These are phyloP conservation scores for Oscheius sp. DNA, from an alignment of 2,888 invertebrate genomes.

Conservation along the genomic window DNA sequence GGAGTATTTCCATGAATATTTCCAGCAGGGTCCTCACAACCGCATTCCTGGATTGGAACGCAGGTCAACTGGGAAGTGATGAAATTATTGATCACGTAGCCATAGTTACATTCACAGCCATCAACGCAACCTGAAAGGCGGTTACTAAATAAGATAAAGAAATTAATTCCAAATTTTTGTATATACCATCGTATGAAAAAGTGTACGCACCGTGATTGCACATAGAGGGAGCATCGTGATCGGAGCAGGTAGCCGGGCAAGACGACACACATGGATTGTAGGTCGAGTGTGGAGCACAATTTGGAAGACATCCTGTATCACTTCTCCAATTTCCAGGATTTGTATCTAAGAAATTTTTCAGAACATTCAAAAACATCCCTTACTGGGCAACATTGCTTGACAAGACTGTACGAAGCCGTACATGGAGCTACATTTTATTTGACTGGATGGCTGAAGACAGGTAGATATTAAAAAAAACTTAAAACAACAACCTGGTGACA, in stretches of 20 bases:
- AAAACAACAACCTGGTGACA: no score
- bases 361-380: neutral
- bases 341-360: slow-evolving; percentile 11
- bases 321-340: slow-evolving; percentile 33
- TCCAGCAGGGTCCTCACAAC: slow-evolving; percentile 52
- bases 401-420: slow-evolving; percentile 45
- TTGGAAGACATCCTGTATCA: slow-evolving; percentile 37
- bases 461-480: no score
- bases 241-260: slow-evolving; percentile 58
- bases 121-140: slow-evolving; percentile 50
- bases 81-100: slow-evolving; percentile 48
- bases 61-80: slow-evolving; percentile 12
- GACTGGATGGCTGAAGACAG: slow-evolving; percentile 41
- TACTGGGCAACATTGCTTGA: slow-evolving; percentile 36
- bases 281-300: slow-evolving; percentile 45
- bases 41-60: slow-evolving; percentile 28
- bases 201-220: no score
- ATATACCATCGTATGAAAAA: no score
- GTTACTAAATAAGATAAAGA: no score
- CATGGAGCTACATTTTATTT: slow-evolving; percentile 38
- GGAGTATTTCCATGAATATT: slow-evolving; percentile 39
- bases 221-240: slow-evolving; percentile 28
- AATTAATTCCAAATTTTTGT: no score
- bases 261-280: slow-evolving; percentile 49
- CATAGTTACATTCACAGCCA: slow-evolving; percentile 64